Conservation (phyloP, 2,113 vertebrate species). For the Trematomus loennbergii region DNA sequence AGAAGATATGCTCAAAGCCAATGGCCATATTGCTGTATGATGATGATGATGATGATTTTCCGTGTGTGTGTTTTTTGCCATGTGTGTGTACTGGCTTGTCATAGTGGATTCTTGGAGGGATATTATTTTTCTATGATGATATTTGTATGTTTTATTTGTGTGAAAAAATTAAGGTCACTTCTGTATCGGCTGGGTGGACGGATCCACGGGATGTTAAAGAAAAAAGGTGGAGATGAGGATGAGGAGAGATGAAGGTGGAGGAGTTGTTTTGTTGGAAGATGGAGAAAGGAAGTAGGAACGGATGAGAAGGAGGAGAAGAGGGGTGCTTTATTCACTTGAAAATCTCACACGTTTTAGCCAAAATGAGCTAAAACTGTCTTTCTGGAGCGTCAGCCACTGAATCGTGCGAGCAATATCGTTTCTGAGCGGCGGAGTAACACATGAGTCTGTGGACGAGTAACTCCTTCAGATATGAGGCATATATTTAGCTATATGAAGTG, state of each 20-base stretch:
- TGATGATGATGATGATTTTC: conserved; percentile 55
- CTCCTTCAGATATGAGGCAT: conserved; percentile 70
- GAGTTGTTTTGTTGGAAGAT: conserved; percentile 17
- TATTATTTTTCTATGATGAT: conserved; percentile 81
- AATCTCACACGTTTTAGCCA: conserved; percentile 54
- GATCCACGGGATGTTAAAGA: conserved; percentile 19
- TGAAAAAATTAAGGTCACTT: conserved; percentile 51
- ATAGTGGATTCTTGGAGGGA: conserved; percentile 80
- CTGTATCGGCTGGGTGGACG: conserved; percentile 28
- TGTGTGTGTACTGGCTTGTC: conserved; percentile 80
- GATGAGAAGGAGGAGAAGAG: conserved; percentile 53
- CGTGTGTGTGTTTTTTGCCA: conserved; percentile 56
- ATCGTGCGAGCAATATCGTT: conserved; percentile 75
- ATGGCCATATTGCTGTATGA: conserved; percentile 80
- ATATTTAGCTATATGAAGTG: conserved; percentile 83
- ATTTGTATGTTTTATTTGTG: conserved; percentile 72
- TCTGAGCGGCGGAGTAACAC: conserved; percentile 69
- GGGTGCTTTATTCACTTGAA: conserved; percentile 71
- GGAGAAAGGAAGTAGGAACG: conserved; percentile 64
- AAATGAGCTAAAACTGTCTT: conserved; percentile 39
- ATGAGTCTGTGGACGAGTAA: conserved; percentile 69
- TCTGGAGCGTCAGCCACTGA: conserved; percentile 66
- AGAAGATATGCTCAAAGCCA: conserved; percentile 78
- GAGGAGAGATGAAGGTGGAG: conserved; percentile 2
- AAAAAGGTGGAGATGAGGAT: conserved; percentile 20